Percentiles rank a stretch among this genome's conserved stretches.
Evolutionary conservation across 2,113 vertebrate species (phyloP).

Genomic region (Larimichthys polyactis): DNA sequence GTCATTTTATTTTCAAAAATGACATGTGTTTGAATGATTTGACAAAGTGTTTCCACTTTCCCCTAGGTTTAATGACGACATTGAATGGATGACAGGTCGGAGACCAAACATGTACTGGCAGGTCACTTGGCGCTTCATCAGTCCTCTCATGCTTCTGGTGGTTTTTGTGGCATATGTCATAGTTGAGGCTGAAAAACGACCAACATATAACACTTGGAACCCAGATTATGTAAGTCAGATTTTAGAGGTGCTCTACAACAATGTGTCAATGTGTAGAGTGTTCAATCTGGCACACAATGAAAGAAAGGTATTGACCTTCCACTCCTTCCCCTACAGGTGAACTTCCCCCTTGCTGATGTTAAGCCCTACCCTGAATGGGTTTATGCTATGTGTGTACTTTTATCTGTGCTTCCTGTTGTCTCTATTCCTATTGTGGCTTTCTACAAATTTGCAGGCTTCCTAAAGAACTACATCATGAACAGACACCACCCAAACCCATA

Average conservation of each 20-base stretch:
- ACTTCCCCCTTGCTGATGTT: conserved; percentile 83
- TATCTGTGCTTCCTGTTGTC: conserved; percentile 78
- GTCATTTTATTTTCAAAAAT: not conserved
- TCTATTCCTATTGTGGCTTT: conserved; percentile 82
- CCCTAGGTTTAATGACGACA: conserved; percentile 88
- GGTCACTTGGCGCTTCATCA: conserved; percentile 84
- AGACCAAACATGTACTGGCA: conserved; percentile 87
- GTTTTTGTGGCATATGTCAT: conserved; percentile 84
- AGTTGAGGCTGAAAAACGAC: conserved; percentile 65
- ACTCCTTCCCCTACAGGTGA: conserved; percentile 71
- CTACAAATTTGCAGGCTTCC: conserved; percentile 63
- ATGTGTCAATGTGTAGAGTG: not conserved
- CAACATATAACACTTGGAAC: conserved; percentile 86
- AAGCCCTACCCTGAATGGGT: conserved; percentile 86
- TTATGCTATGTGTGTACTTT: conserved; percentile 74
- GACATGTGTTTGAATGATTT: not conserved
- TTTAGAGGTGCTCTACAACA: not conserved
- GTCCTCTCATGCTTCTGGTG: conserved; percentile 86
- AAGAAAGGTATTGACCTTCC: not conserved
- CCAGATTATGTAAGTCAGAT: conserved; percentile 83
- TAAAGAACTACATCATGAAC: conserved; percentile 25
- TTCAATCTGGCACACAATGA: not conserved
- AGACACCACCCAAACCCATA: conserved; percentile 38
- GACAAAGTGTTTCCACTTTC: not conserved
- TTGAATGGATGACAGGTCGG: conserved; percentile 86